phyloP scores from a whole-genome alignment of 2,113 vertebrate species.

The Ictalurus furcatus region DNA sequence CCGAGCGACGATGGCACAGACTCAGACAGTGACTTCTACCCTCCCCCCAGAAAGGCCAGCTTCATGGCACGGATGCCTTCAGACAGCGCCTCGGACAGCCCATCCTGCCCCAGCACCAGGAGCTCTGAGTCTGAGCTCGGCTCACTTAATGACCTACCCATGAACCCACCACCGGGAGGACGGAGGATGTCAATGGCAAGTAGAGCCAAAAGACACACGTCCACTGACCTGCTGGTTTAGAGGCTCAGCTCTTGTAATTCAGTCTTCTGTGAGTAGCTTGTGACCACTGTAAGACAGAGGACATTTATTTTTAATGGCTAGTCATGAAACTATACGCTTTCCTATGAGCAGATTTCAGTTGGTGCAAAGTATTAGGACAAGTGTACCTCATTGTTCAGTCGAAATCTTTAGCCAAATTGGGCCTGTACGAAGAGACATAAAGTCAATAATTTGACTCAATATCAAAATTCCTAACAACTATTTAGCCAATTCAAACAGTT shows the following conservation, averaged over 20 bases:
- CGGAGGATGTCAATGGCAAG: constrained; percentile 88
- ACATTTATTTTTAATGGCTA: not conserved
- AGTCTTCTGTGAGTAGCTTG: constrained; percentile 31
- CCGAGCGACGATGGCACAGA: constrained; percentile 64
- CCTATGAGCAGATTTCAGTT: not conserved
- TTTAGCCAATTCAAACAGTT: not conserved
- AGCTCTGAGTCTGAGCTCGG: constrained; percentile 77
- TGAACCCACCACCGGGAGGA: constrained; percentile 73
- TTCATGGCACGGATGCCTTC: constrained; percentile 79
- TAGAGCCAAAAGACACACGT: constrained; percentile 60
- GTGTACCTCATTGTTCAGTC: not conserved
- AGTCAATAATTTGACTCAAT: not conserved
- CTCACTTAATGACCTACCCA: constrained; percentile 68
- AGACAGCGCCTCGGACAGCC: constrained; percentile 75
- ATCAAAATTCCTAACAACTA: not conserved
- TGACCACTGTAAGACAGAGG: not conserved
- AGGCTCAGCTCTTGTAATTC: constrained; percentile 16
- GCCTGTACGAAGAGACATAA: not conserved
- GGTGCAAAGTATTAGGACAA: not conserved
- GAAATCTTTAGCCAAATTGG: not conserved
- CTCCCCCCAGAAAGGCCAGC: constrained; percentile 76
- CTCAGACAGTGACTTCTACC: constrained; percentile 67
- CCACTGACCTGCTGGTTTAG: constrained; percentile 50
- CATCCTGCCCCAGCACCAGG: constrained; percentile 72
- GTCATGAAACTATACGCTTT: not conserved